Conservation (phyloP, 1,140 invertebrate species). For the Pararge aegeria region DNA sequence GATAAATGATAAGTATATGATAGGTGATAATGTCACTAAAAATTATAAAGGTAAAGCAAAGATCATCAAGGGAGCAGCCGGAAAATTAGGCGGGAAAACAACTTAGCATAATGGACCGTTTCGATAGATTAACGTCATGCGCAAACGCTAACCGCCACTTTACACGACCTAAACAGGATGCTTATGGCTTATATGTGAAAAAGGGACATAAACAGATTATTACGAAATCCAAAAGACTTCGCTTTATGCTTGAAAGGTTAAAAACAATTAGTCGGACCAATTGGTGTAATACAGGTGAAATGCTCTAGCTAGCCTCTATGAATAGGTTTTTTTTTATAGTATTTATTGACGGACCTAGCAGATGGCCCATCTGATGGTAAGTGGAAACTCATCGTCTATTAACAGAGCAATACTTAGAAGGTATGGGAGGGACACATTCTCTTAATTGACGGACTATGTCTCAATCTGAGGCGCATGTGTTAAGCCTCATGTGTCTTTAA, state of each 20-base stretch:
- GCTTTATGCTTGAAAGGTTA: not conserved
- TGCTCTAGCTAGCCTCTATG: too few species aligned
- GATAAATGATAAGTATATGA: not conserved
- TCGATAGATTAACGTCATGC: constrained; percentile 2
- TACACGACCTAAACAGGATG: not conserved
- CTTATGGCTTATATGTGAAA: constrained; percentile 1
- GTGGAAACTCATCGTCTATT: too few species aligned
- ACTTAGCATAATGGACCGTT: not conserved
- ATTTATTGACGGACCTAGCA: too few species aligned
- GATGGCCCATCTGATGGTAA: too few species aligned
- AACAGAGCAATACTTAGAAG: too few species aligned
- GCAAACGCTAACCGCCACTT: not conserved
- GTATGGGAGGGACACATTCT: too few species aligned
- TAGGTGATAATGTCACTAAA: not conserved
- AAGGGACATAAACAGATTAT: not conserved
- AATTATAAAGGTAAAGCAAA: not conserved
- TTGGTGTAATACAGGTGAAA: too few species aligned
- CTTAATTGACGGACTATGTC: too few species aligned
- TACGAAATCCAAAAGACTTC: not conserved
- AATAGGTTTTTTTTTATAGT: too few species aligned
- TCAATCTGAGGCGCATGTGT: too few species aligned
- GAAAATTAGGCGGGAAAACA: not conserved
- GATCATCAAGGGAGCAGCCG: not conserved
- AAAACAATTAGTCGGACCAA: too few species aligned
- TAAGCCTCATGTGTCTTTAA: too few species aligned